Evolutionary conservation across 2,888 invertebrate genomes (phyloP).

Genomic region (Diploptera punctata): DNA sequence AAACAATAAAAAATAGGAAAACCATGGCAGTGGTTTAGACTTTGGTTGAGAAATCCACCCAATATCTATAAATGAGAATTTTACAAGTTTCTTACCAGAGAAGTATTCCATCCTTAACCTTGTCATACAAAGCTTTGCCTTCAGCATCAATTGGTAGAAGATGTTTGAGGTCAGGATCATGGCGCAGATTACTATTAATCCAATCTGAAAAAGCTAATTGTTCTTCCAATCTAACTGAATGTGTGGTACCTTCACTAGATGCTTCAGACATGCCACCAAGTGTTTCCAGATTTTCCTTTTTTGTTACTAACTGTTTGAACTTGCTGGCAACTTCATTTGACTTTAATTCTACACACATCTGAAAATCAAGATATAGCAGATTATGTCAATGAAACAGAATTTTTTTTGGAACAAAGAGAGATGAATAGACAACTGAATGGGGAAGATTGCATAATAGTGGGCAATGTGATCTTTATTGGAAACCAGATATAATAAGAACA

Average conservation of each 20-base stretch:
- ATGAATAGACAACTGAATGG: no score
- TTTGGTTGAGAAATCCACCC: no score
- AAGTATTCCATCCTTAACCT: slow-evolving; percentile 95
- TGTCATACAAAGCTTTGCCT: slow-evolving; percentile 89
- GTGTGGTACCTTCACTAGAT: slow-evolving; percentile 94
- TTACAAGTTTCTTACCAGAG: slow-evolving; percentile 73
- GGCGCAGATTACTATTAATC: slow-evolving; percentile 93
- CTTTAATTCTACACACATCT: slow-evolving; percentile 84
- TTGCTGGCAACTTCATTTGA: slow-evolving; percentile 90
- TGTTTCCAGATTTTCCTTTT: slow-evolving; percentile 90
- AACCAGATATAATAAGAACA: no score
- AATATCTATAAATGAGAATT: no score
- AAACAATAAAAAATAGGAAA: no score
- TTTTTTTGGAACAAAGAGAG: no score
- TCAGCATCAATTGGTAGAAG: slow-evolving; percentile 91
- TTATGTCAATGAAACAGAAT: no score
- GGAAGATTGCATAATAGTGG: no score
- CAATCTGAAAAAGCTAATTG: slow-evolving; percentile 98
- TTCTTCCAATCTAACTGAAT: slow-evolving; percentile 93
- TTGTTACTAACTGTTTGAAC: slow-evolving; percentile 92
- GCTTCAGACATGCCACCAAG: slow-evolving; percentile 93
- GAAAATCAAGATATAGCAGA: no score
- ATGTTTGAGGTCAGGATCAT: slow-evolving; percentile 89
- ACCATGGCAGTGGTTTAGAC: no score
- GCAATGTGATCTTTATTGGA: no score